Conservation (phyloP, 2,888 invertebrate species). For the Shargacucullia verbasci region DNA sequence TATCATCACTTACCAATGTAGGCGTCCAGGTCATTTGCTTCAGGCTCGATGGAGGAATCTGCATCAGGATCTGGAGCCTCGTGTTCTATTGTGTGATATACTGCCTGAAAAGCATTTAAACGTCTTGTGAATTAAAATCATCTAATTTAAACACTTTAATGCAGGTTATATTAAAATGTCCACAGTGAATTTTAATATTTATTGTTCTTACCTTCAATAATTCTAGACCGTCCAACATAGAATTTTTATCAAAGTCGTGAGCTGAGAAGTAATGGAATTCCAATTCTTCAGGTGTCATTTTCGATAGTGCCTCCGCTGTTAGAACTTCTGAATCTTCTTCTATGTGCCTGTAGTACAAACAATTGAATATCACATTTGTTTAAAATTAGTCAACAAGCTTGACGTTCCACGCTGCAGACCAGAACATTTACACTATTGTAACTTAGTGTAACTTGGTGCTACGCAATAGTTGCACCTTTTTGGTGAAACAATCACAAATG, state of each 20-base stretch:
- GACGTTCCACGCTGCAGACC: slow-evolving; percentile 30
- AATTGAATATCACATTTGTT: slow-evolving; percentile 7
- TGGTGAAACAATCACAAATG: slow-evolving; percentile 18
- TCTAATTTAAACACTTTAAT: no score
- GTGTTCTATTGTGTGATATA: slow-evolving; percentile 92
- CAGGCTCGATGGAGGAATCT: slow-evolving; percentile 77
- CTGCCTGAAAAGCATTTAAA: slow-evolving; percentile 87
- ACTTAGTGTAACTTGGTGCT: slow-evolving; percentile 29
- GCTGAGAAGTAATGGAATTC: slow-evolving; percentile 95
- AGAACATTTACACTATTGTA: slow-evolving; percentile 30
- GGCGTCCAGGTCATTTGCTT: slow-evolving; percentile 74
- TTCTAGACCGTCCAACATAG: slow-evolving; percentile 96
- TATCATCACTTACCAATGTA: slow-evolving; percentile 79
- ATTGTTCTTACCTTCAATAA: slow-evolving; percentile 89
- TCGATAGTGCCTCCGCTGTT: slow-evolving; percentile 90
- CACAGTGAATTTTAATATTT: no score
- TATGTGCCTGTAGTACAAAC: slow-evolving; percentile 90
- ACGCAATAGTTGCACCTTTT: slow-evolving; percentile 25
- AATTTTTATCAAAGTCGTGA: slow-evolving; percentile 97
- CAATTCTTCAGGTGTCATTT: slow-evolving; percentile 95
- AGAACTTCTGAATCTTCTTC: slow-evolving; percentile 93
- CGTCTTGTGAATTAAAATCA: no score
- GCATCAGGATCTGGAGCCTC: slow-evolving; percentile 79
- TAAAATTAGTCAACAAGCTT: slow-evolving; percentile 20
- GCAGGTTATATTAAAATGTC: no score